Base-by-base conservation (phyloP, 1,140 invertebrate genomes). In the Microvelia longipes region DNA sequence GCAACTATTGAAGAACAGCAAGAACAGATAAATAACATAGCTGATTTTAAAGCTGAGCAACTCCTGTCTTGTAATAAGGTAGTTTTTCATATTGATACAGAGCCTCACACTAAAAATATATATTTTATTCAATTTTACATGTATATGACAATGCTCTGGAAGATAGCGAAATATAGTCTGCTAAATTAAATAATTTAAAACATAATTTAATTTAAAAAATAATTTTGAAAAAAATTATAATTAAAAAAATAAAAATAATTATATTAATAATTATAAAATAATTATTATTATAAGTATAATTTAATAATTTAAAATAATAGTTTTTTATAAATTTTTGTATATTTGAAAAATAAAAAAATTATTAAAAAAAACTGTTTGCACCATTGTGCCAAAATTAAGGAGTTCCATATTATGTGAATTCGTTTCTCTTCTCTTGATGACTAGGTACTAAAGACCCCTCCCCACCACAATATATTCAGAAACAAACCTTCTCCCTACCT, bases 1-100 rank as follows among this genome's bases (percentile, higher is more conserved):
- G 70, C 72, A 15, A 77, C 77, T 19, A 76, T 79, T 25, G 74
- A 76, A 28, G 77, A 78, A 24, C 75, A 76, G n/a, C 78, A 78
- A 30, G 77, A 76, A 66, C 73, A 76, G 61, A 70, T 76, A 5
- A 76, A 75, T 68, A 74, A 71, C 26, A 76, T 76, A 2, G 35
- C 35, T 50, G 35, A 50, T 19, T 11, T 11, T 5, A 5, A 50
- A 19, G 35, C 35, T 5, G 35, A 50, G 19, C 35, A 19, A 19
- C 35, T 50, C 5, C 35, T 19, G 5, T 50, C 19, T 11, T 11
- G 5, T 11, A 50, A 50, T 50, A 50, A 50, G 35, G 35, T 50
- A 50, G 19, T 19, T 50, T 50, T 11, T 11, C 19, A 11, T 50
- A 11, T 11, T 11, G 5, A 50, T 50, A 50, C 19, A 50, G 19